Conservation (phyloP, 2,888 invertebrate genomes). For the Lumbricus terrestris region DNA sequence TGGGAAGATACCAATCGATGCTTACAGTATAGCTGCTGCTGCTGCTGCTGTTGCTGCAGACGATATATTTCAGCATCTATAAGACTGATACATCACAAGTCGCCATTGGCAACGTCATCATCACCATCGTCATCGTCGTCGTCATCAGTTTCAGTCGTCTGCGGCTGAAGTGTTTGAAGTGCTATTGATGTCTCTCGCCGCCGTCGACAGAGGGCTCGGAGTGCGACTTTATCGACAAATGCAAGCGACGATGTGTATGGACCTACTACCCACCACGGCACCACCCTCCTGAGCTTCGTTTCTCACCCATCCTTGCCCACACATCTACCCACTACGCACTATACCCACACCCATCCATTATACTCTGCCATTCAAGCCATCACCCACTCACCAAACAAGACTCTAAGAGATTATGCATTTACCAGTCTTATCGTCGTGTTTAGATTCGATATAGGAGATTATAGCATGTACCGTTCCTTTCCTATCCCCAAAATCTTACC, state of each 20-base stretch:
- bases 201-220: neutral
- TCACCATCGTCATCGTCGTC: neutral
- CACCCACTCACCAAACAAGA: too few species aligned
- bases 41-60: neutral
- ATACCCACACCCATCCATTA: too few species aligned
- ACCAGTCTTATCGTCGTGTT: too few species aligned
- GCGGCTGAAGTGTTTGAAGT: neutral
- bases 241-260: neutral
- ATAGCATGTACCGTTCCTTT: too few species aligned
- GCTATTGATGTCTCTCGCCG: neutral
- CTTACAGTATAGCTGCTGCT: too few species aligned
- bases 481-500: too few species aligned
- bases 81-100: neutral
- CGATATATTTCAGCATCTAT: neutral
- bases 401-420: too few species aligned
- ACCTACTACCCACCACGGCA: neutral
- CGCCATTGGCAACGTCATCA: neutral
- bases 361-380: too few species aligned
- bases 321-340: neutral
- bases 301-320: neutral
- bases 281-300: neutral
- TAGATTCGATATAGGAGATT: too few species aligned
- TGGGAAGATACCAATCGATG: neutral
- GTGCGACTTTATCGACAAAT: slow-evolving; percentile 3
- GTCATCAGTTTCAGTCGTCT: neutral